Evolutionary conservation across 2,888 invertebrate genomes (phyloP), one percentile per base, ranked within the genome.

Genomic region (Helobdella robusta): DNA sequence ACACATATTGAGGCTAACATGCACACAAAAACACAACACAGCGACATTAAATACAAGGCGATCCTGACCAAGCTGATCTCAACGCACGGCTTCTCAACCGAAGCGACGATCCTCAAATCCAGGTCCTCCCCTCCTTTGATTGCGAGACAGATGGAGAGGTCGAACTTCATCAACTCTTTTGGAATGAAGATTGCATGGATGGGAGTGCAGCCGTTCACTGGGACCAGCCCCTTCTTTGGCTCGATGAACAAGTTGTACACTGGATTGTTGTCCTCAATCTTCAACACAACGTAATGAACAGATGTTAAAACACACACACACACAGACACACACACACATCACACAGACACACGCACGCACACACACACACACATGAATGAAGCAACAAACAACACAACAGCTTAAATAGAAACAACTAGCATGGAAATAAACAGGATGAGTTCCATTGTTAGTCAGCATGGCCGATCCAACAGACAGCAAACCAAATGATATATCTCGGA

Each of bases 381-480:
- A n/a, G n/a, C n/a, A n/a, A n/a, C n/a, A n/a, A n/a, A n/a, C n/a
- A n/a, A n/a, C n/a, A n/a, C n/a, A n/a, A n/a, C n/a, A n/a, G n/a
- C n/a, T n/a, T n/a, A n/a, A n/a, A 60, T 36, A 25, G 8, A 20
- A 28, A 25, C 8, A 6, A 58, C 63, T 59, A 66, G 79, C 79
- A 75, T 78, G 76, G 69, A 78, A 80, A 70, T 75, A 80, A 35
- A 77, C 78, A 70, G 78, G 79, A 68, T 77, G 75, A 36, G 70
- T 72, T 46, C 79, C 75, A 11, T 73, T 73, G 71, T 80, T 80
- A 20, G 75, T 73, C 63, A 80, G 72, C 20, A 75, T 5, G 5
- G 56, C 56, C 1, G 28, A 2, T 3, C 28, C 25, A 25, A 28
- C 2, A 5, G 28, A n/a, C 1, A 5, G 56, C 28, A 25, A n/a